Evolutionary conservation across 2,888 invertebrate species (phyloP).

Genomic region (Galeopsomyia nigrocyanea): DNA sequence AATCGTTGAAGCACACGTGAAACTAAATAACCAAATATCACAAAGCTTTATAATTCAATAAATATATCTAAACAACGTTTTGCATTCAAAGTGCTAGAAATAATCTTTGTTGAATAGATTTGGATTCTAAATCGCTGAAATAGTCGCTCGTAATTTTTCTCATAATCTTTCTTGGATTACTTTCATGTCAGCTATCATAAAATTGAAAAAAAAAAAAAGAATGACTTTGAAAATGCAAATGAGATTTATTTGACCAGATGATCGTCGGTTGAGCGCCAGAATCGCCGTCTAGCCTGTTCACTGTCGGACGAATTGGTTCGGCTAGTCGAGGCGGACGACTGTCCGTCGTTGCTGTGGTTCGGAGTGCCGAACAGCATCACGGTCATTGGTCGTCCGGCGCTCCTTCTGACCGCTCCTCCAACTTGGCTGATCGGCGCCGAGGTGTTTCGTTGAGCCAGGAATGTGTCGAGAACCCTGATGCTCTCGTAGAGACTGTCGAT

Average conservation of each 20-base stretch:
- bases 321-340: neutral
- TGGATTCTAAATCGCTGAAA: too few species aligned
- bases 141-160: too few species aligned
- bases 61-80: too few species aligned
- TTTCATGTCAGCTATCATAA: neutral
- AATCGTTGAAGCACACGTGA: too few species aligned
- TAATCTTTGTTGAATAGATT: too few species aligned
- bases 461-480: constrained; percentile 59
- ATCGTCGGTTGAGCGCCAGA: constrained; percentile 34
- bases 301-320: neutral
- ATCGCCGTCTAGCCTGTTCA: constrained; percentile 4
- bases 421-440: neutral
- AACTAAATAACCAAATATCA: too few species aligned
- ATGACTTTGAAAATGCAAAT: neutral
- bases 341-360: constrained; percentile 21
- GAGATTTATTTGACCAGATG: neutral
- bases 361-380: constrained; percentile 37
- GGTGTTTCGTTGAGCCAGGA: constrained; percentile 53
- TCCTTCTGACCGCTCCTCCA: neutral
- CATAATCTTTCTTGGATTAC: too few species aligned
- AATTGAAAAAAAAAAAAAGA: neutral
- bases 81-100: too few species aligned
- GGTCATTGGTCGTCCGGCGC: constrained; percentile 4
- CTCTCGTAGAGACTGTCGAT: constrained; percentile 60
- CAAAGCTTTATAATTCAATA: too few species aligned